Percentiles rank a stretch among this genome's conserved stretches.
These are phyloP conservation scores for Lasioglossum pauxillum DNA, from an alignment of 2,888 invertebrate genomes.

Conservation along the genomic window DNA sequence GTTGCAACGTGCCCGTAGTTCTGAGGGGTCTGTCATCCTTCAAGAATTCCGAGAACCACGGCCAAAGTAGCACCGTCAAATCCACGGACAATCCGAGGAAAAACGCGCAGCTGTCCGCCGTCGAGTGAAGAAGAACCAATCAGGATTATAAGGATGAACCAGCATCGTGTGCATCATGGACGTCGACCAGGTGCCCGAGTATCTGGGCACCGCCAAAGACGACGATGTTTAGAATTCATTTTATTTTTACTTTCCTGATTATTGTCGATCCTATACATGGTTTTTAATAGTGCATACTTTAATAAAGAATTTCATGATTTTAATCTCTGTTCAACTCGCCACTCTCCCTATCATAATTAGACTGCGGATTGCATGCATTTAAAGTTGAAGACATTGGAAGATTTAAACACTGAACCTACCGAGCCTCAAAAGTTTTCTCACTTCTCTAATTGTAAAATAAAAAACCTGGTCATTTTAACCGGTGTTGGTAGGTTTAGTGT, in stretches of 20 bases:
- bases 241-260: conserved; percentile 41
- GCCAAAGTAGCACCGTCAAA: conserved; percentile 64
- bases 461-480: no score
- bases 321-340: background rate
- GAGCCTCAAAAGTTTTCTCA: no score
- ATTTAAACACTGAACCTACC: background rate
- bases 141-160: conserved; percentile 55
- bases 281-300: conserved; percentile 50
- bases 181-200: conserved; percentile 5
- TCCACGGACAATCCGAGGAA: conserved; percentile 66
- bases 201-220: conserved; percentile 12
- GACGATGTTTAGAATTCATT: conserved; percentile 38
- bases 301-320: conserved; percentile 55
- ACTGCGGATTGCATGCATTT: no score
- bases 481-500: no score
- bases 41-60: conserved; percentile 71
- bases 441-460: no score
- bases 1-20: conserved; percentile 66
- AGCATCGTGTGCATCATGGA: conserved; percentile 33
- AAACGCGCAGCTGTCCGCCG: conserved; percentile 64
- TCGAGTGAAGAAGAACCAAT: conserved; percentile 43
- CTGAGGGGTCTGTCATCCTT: conserved; percentile 67
- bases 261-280: conserved; percentile 55
- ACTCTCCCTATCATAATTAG: no score
- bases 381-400: background rate